Percentiles rank a stretch among this genome's conserved stretches.
phyloP scores from a whole-genome alignment of 1,140 invertebrate genomes.

The Olivierus martensii region DNA sequence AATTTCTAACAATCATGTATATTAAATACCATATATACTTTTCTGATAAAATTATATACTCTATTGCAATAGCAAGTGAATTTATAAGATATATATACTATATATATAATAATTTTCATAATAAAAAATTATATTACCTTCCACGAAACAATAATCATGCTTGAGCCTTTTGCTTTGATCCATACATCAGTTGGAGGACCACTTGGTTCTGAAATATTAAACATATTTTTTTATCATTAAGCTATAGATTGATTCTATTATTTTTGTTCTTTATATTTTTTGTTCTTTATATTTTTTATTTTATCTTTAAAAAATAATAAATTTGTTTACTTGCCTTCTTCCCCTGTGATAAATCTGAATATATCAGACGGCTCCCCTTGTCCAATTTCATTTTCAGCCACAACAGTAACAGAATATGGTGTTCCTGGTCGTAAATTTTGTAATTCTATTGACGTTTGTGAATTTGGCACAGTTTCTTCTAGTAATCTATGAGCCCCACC shows the following conservation, averaged over 20 bases:
- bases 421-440: slow-evolving; percentile 62
- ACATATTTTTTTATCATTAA: too few species aligned
- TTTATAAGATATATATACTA: too few species aligned
- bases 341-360: slow-evolving; percentile 82
- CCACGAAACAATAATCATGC: slow-evolving; percentile 20
- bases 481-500: slow-evolving; percentile 14
- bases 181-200: slow-evolving; percentile 22
- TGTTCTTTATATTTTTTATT: background rate
- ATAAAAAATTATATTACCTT: slow-evolving; percentile 31
- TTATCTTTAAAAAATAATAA: background rate
- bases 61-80: too few species aligned
- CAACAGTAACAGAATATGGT: slow-evolving; percentile 79
- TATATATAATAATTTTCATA: too few species aligned
- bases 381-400: slow-evolving; percentile 90
- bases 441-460: slow-evolving; percentile 19
- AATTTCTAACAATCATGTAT: too few species aligned
- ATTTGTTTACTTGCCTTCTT: too few species aligned
- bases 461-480: slow-evolving; percentile 18
- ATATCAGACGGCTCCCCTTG: slow-evolving; percentile 78
- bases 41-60: too few species aligned
- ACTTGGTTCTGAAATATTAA: slow-evolving; percentile 21
- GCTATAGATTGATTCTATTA: too few species aligned
- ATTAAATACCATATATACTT: too few species aligned
- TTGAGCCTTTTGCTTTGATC: slow-evolving; percentile 19
- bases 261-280: background rate